A percentile compares a stretch with the other conserved stretches of the same genome.
Conservation (phyloP, 2,113 vertebrate species). For the Eublepharis macularius region DNA sequence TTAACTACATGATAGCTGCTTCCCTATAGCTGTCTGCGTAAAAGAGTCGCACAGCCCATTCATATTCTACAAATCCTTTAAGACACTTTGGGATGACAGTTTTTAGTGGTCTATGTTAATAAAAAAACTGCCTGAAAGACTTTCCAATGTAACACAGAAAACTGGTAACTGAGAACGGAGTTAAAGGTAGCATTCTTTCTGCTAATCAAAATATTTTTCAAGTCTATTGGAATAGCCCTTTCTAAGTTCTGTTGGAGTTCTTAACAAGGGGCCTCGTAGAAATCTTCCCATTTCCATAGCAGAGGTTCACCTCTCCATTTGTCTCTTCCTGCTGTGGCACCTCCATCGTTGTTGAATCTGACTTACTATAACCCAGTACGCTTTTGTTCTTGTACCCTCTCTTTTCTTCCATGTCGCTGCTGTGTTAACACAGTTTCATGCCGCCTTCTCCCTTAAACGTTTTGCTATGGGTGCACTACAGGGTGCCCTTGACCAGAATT, state of each 20-base stretch:
- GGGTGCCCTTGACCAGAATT: neutral
- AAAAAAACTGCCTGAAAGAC: neutral
- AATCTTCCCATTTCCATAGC: constrained; percentile 4
- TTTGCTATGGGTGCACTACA: neutral
- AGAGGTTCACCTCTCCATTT: neutral
- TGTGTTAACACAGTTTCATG: neutral
- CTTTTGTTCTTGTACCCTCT: neutral
- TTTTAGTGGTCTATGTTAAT: neutral
- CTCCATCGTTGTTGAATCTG: neutral
- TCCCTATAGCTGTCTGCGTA: neutral
- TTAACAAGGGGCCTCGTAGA: neutral
- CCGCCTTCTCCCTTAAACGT: neutral
- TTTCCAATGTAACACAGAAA: neutral
- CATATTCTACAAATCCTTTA: neutral
- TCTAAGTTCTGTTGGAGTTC: neutral
- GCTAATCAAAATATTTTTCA: neutral
- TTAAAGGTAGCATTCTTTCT: neutral
- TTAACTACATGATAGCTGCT: neutral
- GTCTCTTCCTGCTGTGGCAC: neutral
- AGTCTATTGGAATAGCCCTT: neutral
- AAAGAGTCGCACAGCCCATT: neutral
- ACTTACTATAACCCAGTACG: neutral
- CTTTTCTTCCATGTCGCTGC: neutral
- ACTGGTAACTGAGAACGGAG: neutral
- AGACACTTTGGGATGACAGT: neutral